Evolutionary conservation across 2,113 vertebrate genomes (phyloP), one percentile per base, ranked within the genome.

Genomic region (Oreocharis arfaki): DNA sequence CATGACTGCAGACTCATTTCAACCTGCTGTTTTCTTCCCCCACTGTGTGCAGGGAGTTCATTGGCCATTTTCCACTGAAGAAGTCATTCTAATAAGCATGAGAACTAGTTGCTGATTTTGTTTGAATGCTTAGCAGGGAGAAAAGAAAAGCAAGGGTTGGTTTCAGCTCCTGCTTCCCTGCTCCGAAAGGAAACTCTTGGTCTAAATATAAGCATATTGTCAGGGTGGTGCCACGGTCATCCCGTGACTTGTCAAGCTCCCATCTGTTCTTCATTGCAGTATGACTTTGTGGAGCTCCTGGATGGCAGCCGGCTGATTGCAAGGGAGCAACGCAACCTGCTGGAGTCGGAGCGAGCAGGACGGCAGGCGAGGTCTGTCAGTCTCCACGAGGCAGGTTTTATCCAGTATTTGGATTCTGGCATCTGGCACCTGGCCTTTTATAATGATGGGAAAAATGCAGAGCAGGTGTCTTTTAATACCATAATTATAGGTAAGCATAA

Each of bases 341-440:
- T 98, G 3, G 99, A 99, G 49, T 91, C 97, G 0, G 99, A 99
- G 63, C 86, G 98, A 11, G 98, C 98, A 1, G 95, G 97, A 24
- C 97, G 98, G 26, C 97, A 98, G 93, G 98, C 99, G 5, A 98
- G 98, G 50, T 98, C 98, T 10, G 96, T 99, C 96, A 98, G 98
- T 30, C 97, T 99, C 53, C 99, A 99, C 8, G 99, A 99, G 91
- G 99, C 99, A 4, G 99, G 99, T 57, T 99, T 99, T 89, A 99
- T 99, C 96, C 99, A 99, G 98, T 99, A 99, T 97, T 97, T 99
- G 96, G 99, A 99, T 90, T 98, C 98, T 2, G 99, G 99, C 26
- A 99, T 99, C 97, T 99, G 99, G 99, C 99, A 99, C 93, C 97
- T 99, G 97, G 99, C 99, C 37, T 99, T 99, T 97, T 99, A 99